Evolutionary conservation across 2,888 invertebrate genomes (phyloP), one percentile per base, ranked within the genome.

Genomic region (Tinea semifulvella): DNA sequence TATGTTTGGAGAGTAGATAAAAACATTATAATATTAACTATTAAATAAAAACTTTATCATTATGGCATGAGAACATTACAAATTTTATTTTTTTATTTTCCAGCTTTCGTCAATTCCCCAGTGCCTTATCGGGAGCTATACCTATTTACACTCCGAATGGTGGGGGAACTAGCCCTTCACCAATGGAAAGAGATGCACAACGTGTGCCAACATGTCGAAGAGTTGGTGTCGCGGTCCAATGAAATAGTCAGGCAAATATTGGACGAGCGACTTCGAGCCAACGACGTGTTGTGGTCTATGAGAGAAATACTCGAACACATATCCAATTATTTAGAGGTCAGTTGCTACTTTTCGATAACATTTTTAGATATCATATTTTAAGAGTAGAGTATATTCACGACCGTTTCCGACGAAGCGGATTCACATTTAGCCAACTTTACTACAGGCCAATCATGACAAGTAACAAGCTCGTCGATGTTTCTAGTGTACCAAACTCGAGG

Each of bases 291-390:
- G 8, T 85, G 84, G 82, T 53, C 56, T 16, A 61, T 81, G 45
- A 63, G 85, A 10, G 79, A 77, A 20, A 63, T 75, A 3, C 73
- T 86, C 51, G 87, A 85, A 55, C 67, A 69, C 22, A 69, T 85
- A 25, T 83, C 85, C 13, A 85, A 85, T 56, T 83, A 81, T 55
- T 67, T 87, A 48, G 89, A 89, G 82, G 89, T 88, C 44, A 55
- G 68, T 56, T 14, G 2, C 10, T 26, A 26, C 22, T 22, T 19
- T 25, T 8, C n/a, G n/a, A n/a, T n/a, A n/a, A n/a, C n/a, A n/a
- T n/a, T n/a, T n/a, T n/a, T n/a, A n/a, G n/a, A n/a, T n/a, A n/a
- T n/a, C n/a, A n/a, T n/a, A n/a, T n/a, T n/a, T n/a, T n/a, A n/a
- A n/a, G n/a, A n/a, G n/a, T n/a, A n/a, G n/a, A n/a, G n/a, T n/a